These are phyloP conservation scores for Setipinna tenuifilis DNA, from an alignment of 2,797 vertebrate genomes.

Conservation along the genomic window DNA sequence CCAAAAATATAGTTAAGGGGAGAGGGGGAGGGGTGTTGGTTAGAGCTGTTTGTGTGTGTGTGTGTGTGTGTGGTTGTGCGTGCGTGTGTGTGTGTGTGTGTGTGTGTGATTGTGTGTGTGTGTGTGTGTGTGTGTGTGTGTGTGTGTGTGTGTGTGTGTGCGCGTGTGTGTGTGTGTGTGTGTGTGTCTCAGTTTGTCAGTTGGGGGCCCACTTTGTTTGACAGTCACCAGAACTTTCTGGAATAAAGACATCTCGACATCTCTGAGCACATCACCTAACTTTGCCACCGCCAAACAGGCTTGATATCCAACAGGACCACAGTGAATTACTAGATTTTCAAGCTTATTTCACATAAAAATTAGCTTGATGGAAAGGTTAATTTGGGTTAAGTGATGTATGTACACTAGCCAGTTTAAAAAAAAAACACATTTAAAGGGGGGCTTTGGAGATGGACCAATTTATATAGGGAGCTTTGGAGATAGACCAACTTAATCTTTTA, in stretches of 20 bases:
- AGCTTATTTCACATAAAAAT: neutral
- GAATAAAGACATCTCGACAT: neutral
- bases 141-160: too few relatives aligned
- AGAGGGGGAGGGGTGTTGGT: neutral
- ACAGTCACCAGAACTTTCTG: neutral
- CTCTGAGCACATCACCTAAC: neutral
- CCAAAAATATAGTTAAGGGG: conserved; percentile 6
- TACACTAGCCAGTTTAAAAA: too few relatives aligned
- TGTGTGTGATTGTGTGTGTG: too few relatives aligned
- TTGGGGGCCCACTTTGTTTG: neutral
- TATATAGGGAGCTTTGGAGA: too few relatives aligned
- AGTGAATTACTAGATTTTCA: neutral
- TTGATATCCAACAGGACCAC: neutral
- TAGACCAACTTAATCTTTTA: too few relatives aligned
- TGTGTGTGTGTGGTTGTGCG: too few relatives aligned
- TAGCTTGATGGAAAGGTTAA: neutral
- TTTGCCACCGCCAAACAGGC: neutral
- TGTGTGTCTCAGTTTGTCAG: neutral
- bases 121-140: too few relatives aligned
- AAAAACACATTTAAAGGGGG: too few relatives aligned
- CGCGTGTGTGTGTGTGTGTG: too few relatives aligned
- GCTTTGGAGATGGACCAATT: too few relatives aligned
- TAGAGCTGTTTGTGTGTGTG: neutral
- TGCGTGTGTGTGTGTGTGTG: too few relatives aligned
- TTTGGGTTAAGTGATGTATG: too few relatives aligned